These are phyloP conservation scores for Dioctria rufipes DNA, from an alignment of 2,888 invertebrate genomes.

Conservation along the genomic window DNA sequence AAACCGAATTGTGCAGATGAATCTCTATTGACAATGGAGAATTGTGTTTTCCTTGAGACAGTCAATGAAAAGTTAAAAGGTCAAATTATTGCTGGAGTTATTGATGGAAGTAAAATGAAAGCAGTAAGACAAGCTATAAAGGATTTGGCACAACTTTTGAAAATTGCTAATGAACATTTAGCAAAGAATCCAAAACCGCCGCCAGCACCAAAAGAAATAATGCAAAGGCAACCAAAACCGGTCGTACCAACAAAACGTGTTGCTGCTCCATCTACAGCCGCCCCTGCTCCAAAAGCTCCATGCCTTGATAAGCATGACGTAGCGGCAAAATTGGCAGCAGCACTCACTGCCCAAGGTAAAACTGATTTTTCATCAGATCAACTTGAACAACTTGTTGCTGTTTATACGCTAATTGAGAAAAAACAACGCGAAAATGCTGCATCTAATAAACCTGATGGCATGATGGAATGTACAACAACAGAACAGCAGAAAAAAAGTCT, in stretches of 20 bases:
- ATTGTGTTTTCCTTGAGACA: slow-evolving; percentile 74
- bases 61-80: slow-evolving; percentile 71
- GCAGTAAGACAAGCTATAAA: slow-evolving; percentile 81
- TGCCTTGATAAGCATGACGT: slow-evolving; percentile 72
- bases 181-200: slow-evolving; percentile 61
- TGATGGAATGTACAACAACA: neutral
- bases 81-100: slow-evolving; percentile 79
- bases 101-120: slow-evolving; percentile 74
- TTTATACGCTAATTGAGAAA: slow-evolving; percentile 72
- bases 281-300: slow-evolving; percentile 67
- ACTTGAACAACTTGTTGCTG: slow-evolving; percentile 84
- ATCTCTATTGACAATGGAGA: slow-evolving; percentile 78
- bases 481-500: slow-evolving; percentile 61
- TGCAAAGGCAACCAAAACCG: neutral
- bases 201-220: slow-evolving; percentile 48
- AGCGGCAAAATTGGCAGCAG: slow-evolving; percentile 82
- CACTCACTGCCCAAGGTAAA: slow-evolving; percentile 86
- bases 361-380: slow-evolving; percentile 86
- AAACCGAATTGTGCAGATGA: slow-evolving; percentile 80
- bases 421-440: slow-evolving; percentile 62
- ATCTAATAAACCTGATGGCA: neutral
- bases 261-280: neutral
- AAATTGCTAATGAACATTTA: slow-evolving; percentile 71
- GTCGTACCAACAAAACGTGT: slow-evolving; percentile 1
- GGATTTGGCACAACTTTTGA: slow-evolving; percentile 79